Evolutionary conservation across 2,888 invertebrate genomes (phyloP).

Genomic region (Brenthis ino): DNA sequence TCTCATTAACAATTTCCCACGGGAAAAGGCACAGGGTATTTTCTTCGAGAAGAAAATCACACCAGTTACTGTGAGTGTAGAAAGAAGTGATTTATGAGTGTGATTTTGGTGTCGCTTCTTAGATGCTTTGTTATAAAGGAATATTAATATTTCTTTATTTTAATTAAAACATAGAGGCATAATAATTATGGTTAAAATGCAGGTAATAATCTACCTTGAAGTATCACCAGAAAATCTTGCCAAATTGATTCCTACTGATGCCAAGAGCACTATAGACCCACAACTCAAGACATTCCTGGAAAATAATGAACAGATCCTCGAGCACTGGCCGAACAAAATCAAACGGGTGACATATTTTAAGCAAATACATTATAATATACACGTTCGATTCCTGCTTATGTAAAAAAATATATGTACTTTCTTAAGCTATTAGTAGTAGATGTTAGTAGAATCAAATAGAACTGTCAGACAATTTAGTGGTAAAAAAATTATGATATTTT

Average conservation of each 20-base stretch:
- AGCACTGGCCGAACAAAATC: constrained; percentile 12
- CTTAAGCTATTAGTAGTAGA: no score
- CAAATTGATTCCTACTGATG: background rate
- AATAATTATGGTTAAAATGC: constrained; percentile 20
- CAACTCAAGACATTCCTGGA: background rate
- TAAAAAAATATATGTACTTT: no score
- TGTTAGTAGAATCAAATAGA: no score
- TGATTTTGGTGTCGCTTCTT: no score
- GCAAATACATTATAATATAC: background rate
- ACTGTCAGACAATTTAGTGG: no score
- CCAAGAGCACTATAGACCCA: background rate
- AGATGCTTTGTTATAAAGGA: no score
- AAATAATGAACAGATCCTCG: background rate
- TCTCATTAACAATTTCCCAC: constrained; percentile 95
- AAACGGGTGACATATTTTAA: background rate
- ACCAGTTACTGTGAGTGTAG: constrained; percentile 65
- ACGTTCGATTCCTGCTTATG: no score
- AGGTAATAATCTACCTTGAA: constrained; percentile 91
- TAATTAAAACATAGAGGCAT: no score
- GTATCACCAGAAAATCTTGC: constrained; percentile 90
- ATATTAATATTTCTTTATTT: no score
- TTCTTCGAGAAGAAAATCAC: constrained; percentile 91
- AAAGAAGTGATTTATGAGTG: background rate
- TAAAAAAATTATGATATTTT: no score
- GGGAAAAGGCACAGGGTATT: constrained; percentile 92